A percentile compares a stretch with the other conserved stretches of the same genome.
phyloP scores from a whole-genome alignment of 2,797 vertebrate genomes.

The Helarctos malayanus region DNA sequence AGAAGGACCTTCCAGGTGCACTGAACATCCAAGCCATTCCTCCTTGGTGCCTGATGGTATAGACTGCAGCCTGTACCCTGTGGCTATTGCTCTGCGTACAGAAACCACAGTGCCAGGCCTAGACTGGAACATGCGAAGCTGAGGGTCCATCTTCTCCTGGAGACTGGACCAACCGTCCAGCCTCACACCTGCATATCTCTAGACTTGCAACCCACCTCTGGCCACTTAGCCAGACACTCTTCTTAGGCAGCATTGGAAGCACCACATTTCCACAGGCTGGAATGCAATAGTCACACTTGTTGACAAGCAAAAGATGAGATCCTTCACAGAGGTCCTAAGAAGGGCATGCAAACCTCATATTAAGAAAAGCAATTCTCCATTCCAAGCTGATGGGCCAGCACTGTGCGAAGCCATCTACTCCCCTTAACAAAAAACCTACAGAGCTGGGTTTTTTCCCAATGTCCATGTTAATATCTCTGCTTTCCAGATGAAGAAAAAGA shows the following conservation, averaged over 20 bases:
- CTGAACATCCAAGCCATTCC: neutral
- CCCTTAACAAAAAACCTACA: neutral
- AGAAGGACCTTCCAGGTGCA: neutral
- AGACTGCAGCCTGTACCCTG: neutral
- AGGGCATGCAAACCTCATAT: neutral
- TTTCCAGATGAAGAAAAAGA: slow-evolving; percentile 45
- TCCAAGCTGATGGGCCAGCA: neutral
- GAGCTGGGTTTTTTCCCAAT: neutral
- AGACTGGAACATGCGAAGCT: accelerated
- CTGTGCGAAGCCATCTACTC: neutral
- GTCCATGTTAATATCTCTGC: neutral
- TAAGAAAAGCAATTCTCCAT: neutral
- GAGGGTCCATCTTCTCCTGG: neutral
- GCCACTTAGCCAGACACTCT: neutral
- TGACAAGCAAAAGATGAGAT: neutral
- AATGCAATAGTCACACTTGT: neutral
- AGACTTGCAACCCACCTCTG: neutral
- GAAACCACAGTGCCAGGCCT: neutral
- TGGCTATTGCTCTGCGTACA: neutral
- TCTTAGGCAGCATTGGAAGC: neutral
- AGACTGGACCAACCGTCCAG: neutral
- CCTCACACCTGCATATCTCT: neutral
- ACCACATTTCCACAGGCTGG: neutral
- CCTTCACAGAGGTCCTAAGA: neutral
- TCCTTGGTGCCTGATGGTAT: neutral